Conservation (phyloP, 2,888 invertebrate genomes). For the Plebejus argus region DNA sequence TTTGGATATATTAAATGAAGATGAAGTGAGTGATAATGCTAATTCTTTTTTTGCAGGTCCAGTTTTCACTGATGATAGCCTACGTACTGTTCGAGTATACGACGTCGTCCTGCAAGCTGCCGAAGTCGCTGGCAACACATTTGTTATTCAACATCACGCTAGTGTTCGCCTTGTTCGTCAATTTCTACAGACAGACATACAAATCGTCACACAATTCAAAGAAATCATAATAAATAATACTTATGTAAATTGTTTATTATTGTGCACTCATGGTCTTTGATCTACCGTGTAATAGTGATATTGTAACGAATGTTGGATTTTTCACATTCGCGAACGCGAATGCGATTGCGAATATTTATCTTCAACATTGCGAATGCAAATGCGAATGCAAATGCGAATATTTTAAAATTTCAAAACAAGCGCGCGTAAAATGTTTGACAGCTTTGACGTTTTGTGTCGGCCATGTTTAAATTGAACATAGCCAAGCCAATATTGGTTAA, state of each 20-base stretch:
- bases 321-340: no score
- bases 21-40: not conserved
- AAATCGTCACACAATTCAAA: not conserved
- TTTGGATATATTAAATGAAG: not conserved
- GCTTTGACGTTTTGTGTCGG: no score
- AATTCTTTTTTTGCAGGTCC: not conserved
- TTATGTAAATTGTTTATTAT: not conserved
- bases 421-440: no score
- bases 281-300: no score
- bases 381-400: no score
- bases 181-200: slow-evolving; percentile 17
- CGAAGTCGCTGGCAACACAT: not conserved
- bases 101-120: not conserved
- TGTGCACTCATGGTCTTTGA: not conserved
- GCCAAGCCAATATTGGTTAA: no score
- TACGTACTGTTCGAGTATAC: not conserved
- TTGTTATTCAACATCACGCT: not conserved
- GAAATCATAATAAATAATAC: slow-evolving; percentile 1
- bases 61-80: slow-evolving; percentile 5
- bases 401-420: no score
- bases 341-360: no score
- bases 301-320: no score
- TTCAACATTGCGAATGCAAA: no score
- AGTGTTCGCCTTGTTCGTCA: slow-evolving; percentile 1
- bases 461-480: no score